Evolutionary conservation across 2,113 vertebrate species (phyloP).

Genomic region (Neogobius melanostomus): DNA sequence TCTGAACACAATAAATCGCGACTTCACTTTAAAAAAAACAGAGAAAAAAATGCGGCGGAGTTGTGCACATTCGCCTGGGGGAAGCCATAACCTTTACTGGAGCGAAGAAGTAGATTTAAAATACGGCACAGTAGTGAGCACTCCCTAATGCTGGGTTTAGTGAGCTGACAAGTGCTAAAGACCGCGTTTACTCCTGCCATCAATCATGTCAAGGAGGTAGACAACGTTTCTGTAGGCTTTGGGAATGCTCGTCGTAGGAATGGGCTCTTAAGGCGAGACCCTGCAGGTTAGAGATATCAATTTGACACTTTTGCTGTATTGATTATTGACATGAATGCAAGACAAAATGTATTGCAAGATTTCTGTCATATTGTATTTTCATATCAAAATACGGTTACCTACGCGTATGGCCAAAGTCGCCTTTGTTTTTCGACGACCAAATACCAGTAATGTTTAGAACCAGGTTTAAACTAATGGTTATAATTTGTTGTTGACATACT

Average conservation of each 20-base stretch:
- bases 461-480: no score
- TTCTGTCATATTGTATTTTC: no score
- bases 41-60: background rate
- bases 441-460: no score
- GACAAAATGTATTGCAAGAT: no score
- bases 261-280: background rate
- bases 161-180: conserved; percentile 5
- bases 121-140: background rate
- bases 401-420: no score
- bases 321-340: no score
- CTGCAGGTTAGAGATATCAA: background rate
- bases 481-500: no score
- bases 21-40: background rate
- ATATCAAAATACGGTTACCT: no score
- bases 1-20: conserved; percentile 5
- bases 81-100: conserved; percentile 14
- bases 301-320: background rate
- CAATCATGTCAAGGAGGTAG: background rate
- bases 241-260: background rate
- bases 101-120: conserved; percentile 8
- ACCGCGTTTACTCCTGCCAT: background rate
- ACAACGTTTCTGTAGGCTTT: background rate
- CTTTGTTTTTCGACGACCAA: no score
- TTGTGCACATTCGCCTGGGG: conserved; percentile 1
- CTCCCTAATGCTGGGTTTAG: background rate